Base-by-base conservation (phyloP, 2,113 vertebrate genomes). In the Nibea coibor region DNA sequence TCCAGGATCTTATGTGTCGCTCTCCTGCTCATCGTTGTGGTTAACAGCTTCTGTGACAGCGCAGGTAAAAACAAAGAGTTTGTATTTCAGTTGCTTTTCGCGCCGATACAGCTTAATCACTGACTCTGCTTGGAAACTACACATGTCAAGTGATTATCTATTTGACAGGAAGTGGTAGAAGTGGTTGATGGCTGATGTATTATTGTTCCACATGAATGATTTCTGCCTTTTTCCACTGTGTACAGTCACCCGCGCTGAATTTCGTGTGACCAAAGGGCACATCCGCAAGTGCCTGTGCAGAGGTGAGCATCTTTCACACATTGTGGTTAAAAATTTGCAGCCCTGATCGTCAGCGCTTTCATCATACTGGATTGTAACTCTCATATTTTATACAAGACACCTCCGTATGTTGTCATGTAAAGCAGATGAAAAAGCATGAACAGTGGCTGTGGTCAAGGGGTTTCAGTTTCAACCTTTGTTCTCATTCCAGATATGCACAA, bases 11-110 rank as follows among this genome's bases (percentile, higher is more conserved):
- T 75, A 5, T 63, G 43, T 45, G 50, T 82, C 17, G 43, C 63
- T 45, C 70, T 94, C 10, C 63, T 93, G 56, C 42, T 94, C 64
- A 5, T 93, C 45, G 16, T 93, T 72, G 68, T 94, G 57, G 12
- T 76, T 11, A 51, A 65, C 24, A 82, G 58, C 58, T 28, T 86
- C 24, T 75, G 20, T 17, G 6, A 77, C 58, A 72, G 75, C 64
- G 59, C 84, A 85, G 92, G 94, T 94, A 89, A 81, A 45, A 5
- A 35, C 5, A 1, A 20, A 19, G 2, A 14, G 0, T 8, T 10
- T 68, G 1, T 0, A 10, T 35, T 57, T 31, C 2, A 16, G n/a
- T 7, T 1, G 48, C 43, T 16, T 24, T 39, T 3, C 48, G 9
- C 47, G 16, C 0, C 0, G 22, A 42, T 35, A 19, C 7, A 3